Base-by-base conservation (phyloP, 2,797 vertebrate species). In the Argya squamiceps region DNA sequence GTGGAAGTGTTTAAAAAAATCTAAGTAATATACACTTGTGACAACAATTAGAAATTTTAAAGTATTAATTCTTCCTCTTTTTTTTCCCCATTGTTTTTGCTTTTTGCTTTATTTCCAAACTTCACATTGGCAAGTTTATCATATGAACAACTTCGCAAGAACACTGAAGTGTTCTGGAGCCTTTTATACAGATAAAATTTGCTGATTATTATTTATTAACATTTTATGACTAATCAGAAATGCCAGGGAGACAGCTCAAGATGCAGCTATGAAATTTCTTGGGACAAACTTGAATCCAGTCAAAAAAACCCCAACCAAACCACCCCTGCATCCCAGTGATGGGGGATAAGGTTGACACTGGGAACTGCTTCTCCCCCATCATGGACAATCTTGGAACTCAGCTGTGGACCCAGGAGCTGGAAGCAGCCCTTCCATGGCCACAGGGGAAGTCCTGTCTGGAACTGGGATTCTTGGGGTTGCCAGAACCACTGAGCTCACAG, bases 51-150 rank as follows among this genome's bases (percentile, higher is more conserved):
- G 15, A 32, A 10, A 32, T 77, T 67, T 50, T 36, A 5, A 60
- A 74, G n/a, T 39, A 23, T 34, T 55, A 8, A 32, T 50, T 44
- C 7, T 53, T 65, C 7, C 7, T 9, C 39, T 44, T 47, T 52
- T 34, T 37, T 49, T 65, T n/a, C 24, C 11, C 11, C 11, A 15
- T 11, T 44, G 1, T 44, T 12, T 60, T 43, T 53, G 23, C 6
- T 47, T 89, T 82, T 89, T 79, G 18, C 47, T 92, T 84, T 58
- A 30, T 73, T 93, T 69, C 11, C 55, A 59, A 24, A 56, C 52
- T 77, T 82, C 32, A 50, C 30, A 23, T 56, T 53, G 18, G 41
- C 21, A 53, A 30, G 17, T 75, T 46, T 88, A 37, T 71, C 12
- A 26, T 27, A 12, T 55, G 12, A 68, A 23, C 18, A 65, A 6